phyloP scores from a whole-genome alignment of 2,113 vertebrate genomes.

The Ceratotherium simum region DNA sequence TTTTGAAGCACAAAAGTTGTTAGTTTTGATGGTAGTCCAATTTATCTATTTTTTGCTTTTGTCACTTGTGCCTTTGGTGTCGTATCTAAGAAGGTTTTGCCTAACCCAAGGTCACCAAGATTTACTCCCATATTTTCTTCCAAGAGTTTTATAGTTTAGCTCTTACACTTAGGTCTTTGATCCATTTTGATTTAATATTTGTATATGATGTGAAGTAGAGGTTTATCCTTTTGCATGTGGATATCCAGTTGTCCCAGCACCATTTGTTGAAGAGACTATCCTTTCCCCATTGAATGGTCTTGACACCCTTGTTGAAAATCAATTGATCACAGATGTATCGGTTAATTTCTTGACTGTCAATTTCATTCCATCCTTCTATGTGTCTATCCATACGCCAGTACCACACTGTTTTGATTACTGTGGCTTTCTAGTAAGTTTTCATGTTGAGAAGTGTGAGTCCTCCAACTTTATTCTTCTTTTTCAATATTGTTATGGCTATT shows the following conservation, averaged over 20 bases:
- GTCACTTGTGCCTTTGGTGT: neutral
- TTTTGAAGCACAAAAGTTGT: slow-evolving; percentile 39
- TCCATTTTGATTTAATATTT: slow-evolving; percentile 1
- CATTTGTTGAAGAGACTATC: slow-evolving; percentile 26
- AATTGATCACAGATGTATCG: neutral
- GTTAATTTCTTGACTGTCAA: neutral
- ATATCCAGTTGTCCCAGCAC: neutral
- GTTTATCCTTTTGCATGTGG: neutral
- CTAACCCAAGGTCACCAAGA: slow-evolving; percentile 37
- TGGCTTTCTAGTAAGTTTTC: slow-evolving; percentile 4
- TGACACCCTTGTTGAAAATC: neutral
- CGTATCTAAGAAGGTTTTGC: neutral
- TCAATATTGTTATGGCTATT: neutral
- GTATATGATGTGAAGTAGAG: neutral
- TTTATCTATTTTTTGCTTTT: slow-evolving; percentile 3
- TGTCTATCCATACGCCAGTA: neutral
- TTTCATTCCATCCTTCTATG: neutral
- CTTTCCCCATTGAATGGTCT: slow-evolving; percentile 21
- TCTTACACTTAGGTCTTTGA: neutral
- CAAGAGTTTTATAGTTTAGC: slow-evolving; percentile 9
- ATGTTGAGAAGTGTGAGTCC: neutral
- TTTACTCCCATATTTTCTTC: neutral
- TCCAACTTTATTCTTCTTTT: slow-evolving; percentile 17
- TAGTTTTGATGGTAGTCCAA: neutral
- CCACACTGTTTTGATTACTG: neutral